A percentile compares a stretch with the other conserved stretches of the same genome.
These are phyloP conservation scores for Galeruca laticollis DNA, from an alignment of 2,888 invertebrate species.

Conservation along the genomic window DNA sequence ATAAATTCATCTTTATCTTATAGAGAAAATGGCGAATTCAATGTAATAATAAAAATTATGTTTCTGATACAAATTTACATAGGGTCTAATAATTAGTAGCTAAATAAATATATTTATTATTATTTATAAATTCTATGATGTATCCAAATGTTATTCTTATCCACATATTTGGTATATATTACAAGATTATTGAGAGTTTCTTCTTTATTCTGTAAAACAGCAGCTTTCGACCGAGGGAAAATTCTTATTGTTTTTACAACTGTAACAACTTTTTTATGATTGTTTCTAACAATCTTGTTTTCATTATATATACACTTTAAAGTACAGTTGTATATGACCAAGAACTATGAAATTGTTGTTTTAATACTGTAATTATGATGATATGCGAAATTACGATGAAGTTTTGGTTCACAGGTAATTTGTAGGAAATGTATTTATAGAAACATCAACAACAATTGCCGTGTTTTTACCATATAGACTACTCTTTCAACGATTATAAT, in stretches of 20 bases:
- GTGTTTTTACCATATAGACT: neutral
- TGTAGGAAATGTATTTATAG: constrained; percentile 32
- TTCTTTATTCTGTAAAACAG: constrained; percentile 21
- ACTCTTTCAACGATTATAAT: neutral
- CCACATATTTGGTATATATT: too few species aligned
- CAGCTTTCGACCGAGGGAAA: constrained; percentile 4
- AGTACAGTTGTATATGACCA: constrained; percentile 45
- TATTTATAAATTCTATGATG: too few species aligned
- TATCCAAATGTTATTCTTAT: too few species aligned
- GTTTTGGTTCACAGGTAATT: constrained; percentile 36
- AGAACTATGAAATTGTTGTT: constrained; percentile 51
- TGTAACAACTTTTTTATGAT: constrained; percentile 26
- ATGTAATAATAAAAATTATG: too few species aligned
- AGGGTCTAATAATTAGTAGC: too few species aligned
- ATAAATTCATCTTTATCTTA: too few species aligned
- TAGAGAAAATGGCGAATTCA: too few species aligned
- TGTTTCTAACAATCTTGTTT: constrained; percentile 23
- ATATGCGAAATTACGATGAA: constrained; percentile 29
- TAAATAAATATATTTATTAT: too few species aligned
- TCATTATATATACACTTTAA: constrained; percentile 35
- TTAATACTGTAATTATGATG: constrained; percentile 47
- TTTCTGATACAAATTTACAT: too few species aligned
- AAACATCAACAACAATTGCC: constrained; percentile 35
- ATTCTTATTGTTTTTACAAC: constrained; percentile 27
- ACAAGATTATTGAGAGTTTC: too few species aligned